A percentile compares a stretch with the other conserved stretches of the same genome.
Conservation (phyloP, 2,888 invertebrate genomes). For the Pristionchus mayeri region DNA sequence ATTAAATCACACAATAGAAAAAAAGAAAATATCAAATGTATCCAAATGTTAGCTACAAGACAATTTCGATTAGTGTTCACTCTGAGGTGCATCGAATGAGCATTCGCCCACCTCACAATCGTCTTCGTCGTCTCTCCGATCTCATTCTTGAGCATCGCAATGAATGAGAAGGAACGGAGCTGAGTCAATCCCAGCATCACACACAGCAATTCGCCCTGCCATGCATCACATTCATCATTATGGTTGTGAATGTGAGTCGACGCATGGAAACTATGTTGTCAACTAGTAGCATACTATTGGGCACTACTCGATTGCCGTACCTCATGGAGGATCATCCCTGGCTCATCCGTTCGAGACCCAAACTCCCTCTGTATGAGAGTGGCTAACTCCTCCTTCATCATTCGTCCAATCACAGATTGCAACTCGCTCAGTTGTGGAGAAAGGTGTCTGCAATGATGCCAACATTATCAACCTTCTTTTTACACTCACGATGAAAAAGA, state of each 20-base stretch:
- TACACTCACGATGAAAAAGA: too few relatives aligned
- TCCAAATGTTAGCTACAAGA: too few relatives aligned
- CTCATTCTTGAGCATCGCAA: constrained; percentile 85
- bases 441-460: constrained; percentile 83
- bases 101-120: constrained; percentile 56
- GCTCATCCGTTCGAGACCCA: constrained; percentile 79
- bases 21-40: too few relatives aligned
- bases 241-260: background rate
- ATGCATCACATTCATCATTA: too few relatives aligned
- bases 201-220: constrained; percentile 88
- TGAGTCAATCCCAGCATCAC: constrained; percentile 92
- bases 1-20: background rate
- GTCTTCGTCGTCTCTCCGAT: constrained; percentile 80
- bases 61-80: too few relatives aligned
- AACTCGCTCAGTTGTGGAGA: constrained; percentile 95
- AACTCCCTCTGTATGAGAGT: constrained; percentile 91
- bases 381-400: constrained; percentile 95
- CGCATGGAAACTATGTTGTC: too few relatives aligned
- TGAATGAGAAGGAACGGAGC: constrained; percentile 89
- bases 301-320: constrained; percentile 67
- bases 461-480: too few relatives aligned
- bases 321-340: constrained; percentile 75
- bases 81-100: too few relatives aligned
- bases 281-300: too few relatives aligned
- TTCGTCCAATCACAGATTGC: constrained; percentile 94